Conservation (phyloP, 2,113 vertebrate species). For the Phainopepla nitens region DNA sequence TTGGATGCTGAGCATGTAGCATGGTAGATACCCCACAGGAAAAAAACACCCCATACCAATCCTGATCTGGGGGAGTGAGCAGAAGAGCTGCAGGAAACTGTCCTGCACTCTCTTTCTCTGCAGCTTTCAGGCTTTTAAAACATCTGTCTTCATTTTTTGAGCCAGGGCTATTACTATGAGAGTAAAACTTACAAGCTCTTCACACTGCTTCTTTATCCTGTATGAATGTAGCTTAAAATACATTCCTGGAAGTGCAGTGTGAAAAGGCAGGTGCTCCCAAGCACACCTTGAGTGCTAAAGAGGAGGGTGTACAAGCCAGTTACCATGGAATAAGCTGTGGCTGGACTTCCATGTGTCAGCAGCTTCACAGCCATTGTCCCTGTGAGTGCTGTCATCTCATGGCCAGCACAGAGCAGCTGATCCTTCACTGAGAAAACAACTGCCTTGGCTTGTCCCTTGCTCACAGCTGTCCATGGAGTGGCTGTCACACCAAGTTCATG, state of each 20-base stretch:
- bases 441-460: not conserved
- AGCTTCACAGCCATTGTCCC: not conserved
- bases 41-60: not conserved
- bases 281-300: not conserved
- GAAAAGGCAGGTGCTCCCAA: constrained; percentile 16
- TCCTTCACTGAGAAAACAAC: not conserved
- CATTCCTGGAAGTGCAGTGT: constrained; percentile 7
- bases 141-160: constrained; percentile 1
- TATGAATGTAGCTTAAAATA: constrained; percentile 14
- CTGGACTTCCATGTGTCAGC: not conserved
- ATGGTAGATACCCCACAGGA: not conserved
- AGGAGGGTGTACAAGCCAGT: not conserved
- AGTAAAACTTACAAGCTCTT: not conserved
- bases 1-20: constrained; percentile 20
- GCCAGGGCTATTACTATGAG: not conserved
- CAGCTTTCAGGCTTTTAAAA: not conserved
- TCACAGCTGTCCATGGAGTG: not conserved
- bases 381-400: not conserved
- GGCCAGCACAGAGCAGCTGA: not conserved
- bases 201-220: not conserved
- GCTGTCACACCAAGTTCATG: not conserved
- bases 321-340: not conserved
- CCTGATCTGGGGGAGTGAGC: not conserved
- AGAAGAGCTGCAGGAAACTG: constrained; percentile 12
- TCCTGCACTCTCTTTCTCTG: not conserved